Evolutionary conservation across 2,113 vertebrate genomes (phyloP), one percentile per base, ranked within the genome.

Genomic region (Miniopterus natalensis): DNA sequence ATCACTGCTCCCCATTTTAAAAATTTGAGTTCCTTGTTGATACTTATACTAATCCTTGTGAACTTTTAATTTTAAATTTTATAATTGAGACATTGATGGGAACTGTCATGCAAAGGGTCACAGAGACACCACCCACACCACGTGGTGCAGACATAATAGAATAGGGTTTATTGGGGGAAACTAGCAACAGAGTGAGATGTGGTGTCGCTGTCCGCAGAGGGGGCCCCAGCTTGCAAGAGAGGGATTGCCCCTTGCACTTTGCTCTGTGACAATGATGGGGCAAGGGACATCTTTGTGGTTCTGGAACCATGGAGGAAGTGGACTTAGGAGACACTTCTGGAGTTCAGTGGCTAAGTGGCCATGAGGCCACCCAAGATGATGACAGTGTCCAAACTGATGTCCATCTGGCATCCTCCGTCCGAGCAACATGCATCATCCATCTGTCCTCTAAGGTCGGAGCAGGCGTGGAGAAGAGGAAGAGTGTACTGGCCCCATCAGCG

Each of bases 401-500:
- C 66, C 36, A n/a, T 12, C 14, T 25, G 36, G 85, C 8, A 31
- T n/a, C 18, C 51, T 63, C 2, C 0, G 49, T 63, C 42, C 11
- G 0, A 68, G 57, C 17, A 51, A 59, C 15, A 23, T 0, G 2
- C 42, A n/a, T 18, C 42, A 7, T 27, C 66, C 49, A 1, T 25
- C 57, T 14, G 8, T n/a, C 45, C 66, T 75, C 49, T 25, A 9
- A 75, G 66, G 49, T 53, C 51, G 55, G 8, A 68, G 84, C 57
- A 65, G 89, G 42, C 14, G 2, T 14, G 21, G 65, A 18, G 63
- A 7, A 12, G 36, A 57, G 21, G 7, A 6, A 0, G 3, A 25
- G 2, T 0, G 49, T 5, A 29, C 51, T 0, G 5, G 65, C 29
- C 59, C 36, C 13, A 0, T 7, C 15, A 13, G 21, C 0, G 1